Evolutionary conservation across 2,888 invertebrate genomes (phyloP).

Genomic region (Euzetes globulus): DNA sequence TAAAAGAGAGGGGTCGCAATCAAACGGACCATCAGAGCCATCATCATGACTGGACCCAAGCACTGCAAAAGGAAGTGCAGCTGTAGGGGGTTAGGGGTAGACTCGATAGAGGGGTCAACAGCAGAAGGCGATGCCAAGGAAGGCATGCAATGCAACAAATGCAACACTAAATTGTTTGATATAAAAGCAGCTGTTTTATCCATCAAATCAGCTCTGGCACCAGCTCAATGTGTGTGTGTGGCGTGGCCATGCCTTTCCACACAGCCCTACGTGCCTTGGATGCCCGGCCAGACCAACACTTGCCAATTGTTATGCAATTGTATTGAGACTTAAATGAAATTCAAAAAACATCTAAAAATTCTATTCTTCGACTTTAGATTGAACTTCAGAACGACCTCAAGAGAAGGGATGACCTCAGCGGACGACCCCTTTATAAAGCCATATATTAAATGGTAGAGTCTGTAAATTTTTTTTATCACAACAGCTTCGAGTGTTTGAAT

Average conservation of each 20-base stretch:
- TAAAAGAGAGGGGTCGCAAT: conserved; percentile 24
- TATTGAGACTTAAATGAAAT: neutral
- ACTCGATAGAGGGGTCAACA: conserved; percentile 24
- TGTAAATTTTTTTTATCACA: neutral
- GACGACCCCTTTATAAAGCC: conserved; percentile 15
- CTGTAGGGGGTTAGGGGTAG: neutral
- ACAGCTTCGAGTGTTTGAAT: neutral
- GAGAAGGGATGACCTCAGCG: too few relatives aligned
- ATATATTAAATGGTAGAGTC: neutral
- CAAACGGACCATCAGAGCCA: conserved; percentile 12
- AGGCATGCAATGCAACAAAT: conserved; percentile 20
- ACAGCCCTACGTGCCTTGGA: neutral
- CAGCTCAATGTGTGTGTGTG: neutral
- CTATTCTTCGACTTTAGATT: neutral
- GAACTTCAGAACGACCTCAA: too few relatives aligned
- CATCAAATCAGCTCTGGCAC: conserved; percentile 13
- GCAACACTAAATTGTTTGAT: conserved; percentile 12
- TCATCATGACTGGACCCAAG: conserved; percentile 17
- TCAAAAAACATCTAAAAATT: neutral
- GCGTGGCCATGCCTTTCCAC: neutral
- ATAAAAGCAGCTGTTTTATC: conserved; percentile 27
- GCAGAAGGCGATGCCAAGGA: conserved; percentile 31
- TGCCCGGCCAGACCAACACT: neutral
- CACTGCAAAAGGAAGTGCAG: conserved; percentile 24
- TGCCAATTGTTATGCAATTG: neutral